Conservation (phyloP, 37 sponge, comb jelly and placozoan genomes). For the Theonella swinhoei region DNA sequence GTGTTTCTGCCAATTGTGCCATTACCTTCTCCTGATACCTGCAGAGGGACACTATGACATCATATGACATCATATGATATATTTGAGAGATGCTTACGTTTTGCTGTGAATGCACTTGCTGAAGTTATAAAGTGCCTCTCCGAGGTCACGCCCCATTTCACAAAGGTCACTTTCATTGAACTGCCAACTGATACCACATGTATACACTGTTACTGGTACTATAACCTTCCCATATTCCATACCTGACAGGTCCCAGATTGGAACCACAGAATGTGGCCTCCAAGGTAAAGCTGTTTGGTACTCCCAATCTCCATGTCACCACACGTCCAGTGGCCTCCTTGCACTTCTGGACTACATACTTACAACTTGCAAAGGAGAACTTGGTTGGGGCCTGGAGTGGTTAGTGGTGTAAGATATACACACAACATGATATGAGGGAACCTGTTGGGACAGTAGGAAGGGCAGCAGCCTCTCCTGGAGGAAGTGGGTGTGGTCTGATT, state of each 20-base stretch:
- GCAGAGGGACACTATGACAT: neutral
- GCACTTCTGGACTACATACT: conserved; percentile 80
- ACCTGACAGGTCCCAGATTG: conserved; percentile 13
- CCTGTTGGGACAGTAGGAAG: conserved; percentile 56
- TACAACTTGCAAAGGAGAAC: conserved; percentile 73
- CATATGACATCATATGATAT: neutral
- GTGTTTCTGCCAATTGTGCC: conserved; percentile 31
- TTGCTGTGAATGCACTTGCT: conserved; percentile 18
- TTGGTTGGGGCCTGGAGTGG: conserved; percentile 30
- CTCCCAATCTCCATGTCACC: conserved; percentile 81
- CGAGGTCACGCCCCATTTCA: conserved; percentile 23
- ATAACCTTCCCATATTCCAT: neutral
- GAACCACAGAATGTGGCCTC: conserved; percentile 93
- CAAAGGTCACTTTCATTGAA: conserved; percentile 29
- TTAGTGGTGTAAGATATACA: neutral
- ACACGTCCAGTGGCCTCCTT: conserved; percentile 90
- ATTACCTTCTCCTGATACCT: conserved; percentile 50
- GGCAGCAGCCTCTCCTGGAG: conserved; percentile 52
- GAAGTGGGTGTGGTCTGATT: conserved; percentile 49
- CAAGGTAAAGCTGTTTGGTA: conserved; percentile 84
- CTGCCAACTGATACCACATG: conserved; percentile 24
- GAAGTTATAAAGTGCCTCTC: conserved; percentile 30
- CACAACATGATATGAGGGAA: neutral
- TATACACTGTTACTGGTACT: neutral
- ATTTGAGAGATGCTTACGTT: conserved; percentile 24